Evolutionary conservation across 1,140 invertebrate genomes (phyloP).

Genomic region (Orius insidiosus): DNA sequence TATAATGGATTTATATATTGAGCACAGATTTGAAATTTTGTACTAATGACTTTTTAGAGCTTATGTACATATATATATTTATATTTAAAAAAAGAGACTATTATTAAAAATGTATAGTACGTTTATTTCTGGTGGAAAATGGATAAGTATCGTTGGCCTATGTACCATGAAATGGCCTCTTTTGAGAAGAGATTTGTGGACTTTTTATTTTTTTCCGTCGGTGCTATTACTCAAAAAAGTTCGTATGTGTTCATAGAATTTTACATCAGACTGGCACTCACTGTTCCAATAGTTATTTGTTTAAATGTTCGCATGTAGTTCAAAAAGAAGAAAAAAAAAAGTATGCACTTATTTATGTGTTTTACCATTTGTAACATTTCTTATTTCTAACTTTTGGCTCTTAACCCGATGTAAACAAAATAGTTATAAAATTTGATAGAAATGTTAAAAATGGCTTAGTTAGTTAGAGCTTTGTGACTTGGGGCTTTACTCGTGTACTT

Average conservation of each 20-base stretch:
- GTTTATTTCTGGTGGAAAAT: not conserved
- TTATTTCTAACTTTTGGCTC: no score
- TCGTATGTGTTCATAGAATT: conserved; percentile 1
- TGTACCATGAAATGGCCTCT: not conserved
- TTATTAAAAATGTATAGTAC: conserved; percentile 7
- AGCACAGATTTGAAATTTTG: conserved; percentile 13
- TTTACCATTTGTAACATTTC: no score
- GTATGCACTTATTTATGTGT: no score
- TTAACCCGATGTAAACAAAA: no score
- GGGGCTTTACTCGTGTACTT: no score
- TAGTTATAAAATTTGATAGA: no score
- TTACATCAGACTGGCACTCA: not conserved
- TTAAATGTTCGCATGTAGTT: conserved; percentile 8
- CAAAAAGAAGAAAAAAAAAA: no score
- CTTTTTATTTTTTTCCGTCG: not conserved
- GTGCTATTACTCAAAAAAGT: not conserved
- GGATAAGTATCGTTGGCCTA: conserved; percentile 1
- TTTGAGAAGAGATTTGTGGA: not conserved
- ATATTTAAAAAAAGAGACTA: conserved; percentile 17
- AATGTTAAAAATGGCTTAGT: no score
- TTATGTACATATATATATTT: conserved; percentile 19
- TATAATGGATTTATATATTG: conserved; percentile 2
- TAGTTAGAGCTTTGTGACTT: no score
- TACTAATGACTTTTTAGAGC: conserved; percentile 19
- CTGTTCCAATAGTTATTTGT: conserved; percentile 8